Evolutionary conservation across 2,888 invertebrate species (phyloP), one percentile per base, ranked within the genome.

Genomic region (Dryococelus australis): DNA sequence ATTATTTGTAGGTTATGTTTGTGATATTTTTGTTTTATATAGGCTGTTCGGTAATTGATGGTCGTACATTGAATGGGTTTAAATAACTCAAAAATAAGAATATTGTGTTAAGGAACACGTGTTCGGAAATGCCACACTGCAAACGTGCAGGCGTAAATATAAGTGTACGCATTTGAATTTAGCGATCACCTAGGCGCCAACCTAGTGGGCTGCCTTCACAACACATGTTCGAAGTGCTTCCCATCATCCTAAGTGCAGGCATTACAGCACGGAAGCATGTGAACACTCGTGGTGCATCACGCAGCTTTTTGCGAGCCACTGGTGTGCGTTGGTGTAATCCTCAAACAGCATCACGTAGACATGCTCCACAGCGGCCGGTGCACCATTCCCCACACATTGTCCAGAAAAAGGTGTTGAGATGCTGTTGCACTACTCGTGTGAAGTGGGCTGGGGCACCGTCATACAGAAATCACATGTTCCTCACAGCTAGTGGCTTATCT

Each of bases 381-480:
- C 43, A 83, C 43, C 27, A 8, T 12, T 13, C 27, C 43, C 26
- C 5, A 35, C 8, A 13, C 28, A 83, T 9, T 26, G 13, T 20
- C 26, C 8, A 28, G 28, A 13, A 35, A 35, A 43, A 83, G 26
- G 27, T 83, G 83, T 16, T 43, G 20, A 43, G 43, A 20, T 35
- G 35, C 35, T 47, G 47, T 47, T 8, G 47, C 83, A 27, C 83
- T 20, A 4, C 4, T 35, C 1, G 27, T 35, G 83, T 43, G 0
- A 43, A 85, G 51, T 20, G 85, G 26, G n/a, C 43, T 85, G 85
- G 85, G 16, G 85, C n/a, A 43, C 43, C 85, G 43, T 43, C 85
- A 27, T 43, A 10, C 20, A 43, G 43, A 43, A 85, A 47, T 5
- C 35, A 85, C 24, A 43, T 43, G 20, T 85, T 20, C n/a, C 43